These are phyloP conservation scores for Phoenicopterus ruber DNA, from an alignment of 2,113 vertebrate genomes.

Conservation along the genomic window DNA sequence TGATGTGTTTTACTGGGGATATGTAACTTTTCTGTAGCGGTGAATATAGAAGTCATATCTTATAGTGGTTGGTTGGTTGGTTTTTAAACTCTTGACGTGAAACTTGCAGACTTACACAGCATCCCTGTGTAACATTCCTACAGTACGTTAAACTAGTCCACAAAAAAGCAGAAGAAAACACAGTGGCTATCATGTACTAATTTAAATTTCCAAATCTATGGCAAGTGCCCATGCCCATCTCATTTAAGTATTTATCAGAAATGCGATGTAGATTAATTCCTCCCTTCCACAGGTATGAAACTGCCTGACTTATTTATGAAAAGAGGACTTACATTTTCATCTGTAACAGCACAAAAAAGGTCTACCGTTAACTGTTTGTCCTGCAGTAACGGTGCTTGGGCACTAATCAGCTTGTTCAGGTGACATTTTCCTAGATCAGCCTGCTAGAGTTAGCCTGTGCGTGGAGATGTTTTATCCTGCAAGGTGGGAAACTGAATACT, in stretches of 20 bases:
- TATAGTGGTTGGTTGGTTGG: background rate
- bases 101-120: background rate
- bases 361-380: background rate
- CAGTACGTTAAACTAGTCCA: background rate
- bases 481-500: background rate
- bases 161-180: background rate
- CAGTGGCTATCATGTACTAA: background rate
- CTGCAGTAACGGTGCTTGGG: background rate
- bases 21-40: background rate
- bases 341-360: background rate
- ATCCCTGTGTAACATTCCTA: background rate
- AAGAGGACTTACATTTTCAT: background rate
- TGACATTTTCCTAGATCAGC: background rate
- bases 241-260: background rate
- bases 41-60: background rate
- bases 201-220: background rate
- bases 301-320: background rate
- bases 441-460: background rate
- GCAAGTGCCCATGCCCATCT: background rate
- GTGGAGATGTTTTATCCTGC: background rate
- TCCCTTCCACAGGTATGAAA: background rate
- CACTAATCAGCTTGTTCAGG: background rate
- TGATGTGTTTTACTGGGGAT: background rate
- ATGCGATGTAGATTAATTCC: background rate
- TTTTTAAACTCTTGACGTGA: background rate